phyloP scores from a whole-genome alignment of 2,113 vertebrate species.

The Bambusicola thoracicus region DNA sequence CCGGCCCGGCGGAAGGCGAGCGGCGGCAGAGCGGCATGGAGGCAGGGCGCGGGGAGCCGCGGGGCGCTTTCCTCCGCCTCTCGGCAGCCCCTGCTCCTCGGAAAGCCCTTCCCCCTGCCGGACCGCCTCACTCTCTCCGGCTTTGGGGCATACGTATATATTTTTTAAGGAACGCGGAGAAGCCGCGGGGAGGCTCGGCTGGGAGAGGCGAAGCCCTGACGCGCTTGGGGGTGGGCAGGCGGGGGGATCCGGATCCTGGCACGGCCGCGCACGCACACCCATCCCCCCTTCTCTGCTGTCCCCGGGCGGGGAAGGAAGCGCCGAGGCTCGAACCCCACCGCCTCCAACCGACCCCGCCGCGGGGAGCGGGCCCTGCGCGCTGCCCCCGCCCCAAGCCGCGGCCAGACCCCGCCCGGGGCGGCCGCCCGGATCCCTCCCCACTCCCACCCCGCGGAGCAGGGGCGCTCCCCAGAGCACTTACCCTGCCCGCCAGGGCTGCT shows the following conservation, averaged over 20 bases:
- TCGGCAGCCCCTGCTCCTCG: not conserved
- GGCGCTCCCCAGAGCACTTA: not conserved
- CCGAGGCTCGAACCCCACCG: no score
- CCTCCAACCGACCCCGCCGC: not conserved
- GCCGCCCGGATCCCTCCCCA: not conserved
- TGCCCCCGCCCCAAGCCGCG: not conserved
- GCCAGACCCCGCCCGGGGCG: not conserved
- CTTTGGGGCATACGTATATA: not conserved
- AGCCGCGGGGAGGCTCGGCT: not conserved
- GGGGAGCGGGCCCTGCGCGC: not conserved
- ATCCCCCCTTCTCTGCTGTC: no score
- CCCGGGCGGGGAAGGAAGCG: no score
- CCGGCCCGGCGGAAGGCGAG: not conserved
- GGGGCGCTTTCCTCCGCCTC: constrained; percentile 30
- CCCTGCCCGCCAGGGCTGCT: not conserved
- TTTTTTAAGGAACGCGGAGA: not conserved
- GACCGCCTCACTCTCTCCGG: not conserved
- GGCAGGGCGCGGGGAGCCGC: not conserved
- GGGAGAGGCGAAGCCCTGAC: not conserved
- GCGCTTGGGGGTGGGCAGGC: not conserved
- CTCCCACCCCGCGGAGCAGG: not conserved
- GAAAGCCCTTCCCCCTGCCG: constrained; percentile 3
- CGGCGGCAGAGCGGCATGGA: not conserved
- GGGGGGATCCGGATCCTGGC: not conserved
- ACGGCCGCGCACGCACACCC: not conserved